phyloP scores from a whole-genome alignment of 2,888 invertebrate genomes.

The Hypsopygia costalis region DNA sequence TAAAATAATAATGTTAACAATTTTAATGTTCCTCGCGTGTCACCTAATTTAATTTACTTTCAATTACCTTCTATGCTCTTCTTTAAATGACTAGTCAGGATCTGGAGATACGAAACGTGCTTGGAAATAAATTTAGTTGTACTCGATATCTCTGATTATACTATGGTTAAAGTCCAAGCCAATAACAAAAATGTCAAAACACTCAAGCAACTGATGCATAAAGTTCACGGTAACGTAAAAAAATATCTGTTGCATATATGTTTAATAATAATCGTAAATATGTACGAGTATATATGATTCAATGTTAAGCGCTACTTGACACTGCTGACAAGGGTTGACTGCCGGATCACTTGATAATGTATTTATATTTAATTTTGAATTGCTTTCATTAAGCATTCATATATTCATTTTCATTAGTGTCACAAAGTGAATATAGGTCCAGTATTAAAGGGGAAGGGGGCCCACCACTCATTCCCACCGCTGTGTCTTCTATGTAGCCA shows the following conservation, averaged over 20 bases:
- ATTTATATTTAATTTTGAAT: conserved; percentile 18
- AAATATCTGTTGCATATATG: too few relatives aligned
- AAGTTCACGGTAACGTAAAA: neutral
- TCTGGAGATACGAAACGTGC: too few relatives aligned
- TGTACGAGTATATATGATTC: too few relatives aligned
- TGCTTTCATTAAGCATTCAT: conserved; percentile 28
- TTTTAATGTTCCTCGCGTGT: too few relatives aligned
- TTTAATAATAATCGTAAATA: neutral
- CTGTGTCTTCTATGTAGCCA: too few relatives aligned
- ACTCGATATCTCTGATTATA: neutral
- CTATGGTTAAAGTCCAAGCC: neutral
- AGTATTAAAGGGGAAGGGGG: too few relatives aligned
- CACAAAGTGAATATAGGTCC: conserved; percentile 21
- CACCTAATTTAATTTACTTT: too few relatives aligned
- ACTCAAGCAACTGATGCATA: neutral
- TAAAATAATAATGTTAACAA: too few relatives aligned
- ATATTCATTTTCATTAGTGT: conserved; percentile 30
- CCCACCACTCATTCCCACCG: too few relatives aligned
- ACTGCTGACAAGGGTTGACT: conserved; percentile 18
- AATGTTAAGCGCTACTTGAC: conserved; percentile 7
- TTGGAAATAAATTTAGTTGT: neutral
- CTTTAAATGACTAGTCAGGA: too few relatives aligned
- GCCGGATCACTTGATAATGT: conserved; percentile 18
- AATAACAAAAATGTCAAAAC: neutral
- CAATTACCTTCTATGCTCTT: too few relatives aligned